Percentiles rank a stretch among this genome's conserved stretches.
phyloP scores from a whole-genome alignment of 1,140 invertebrate genomes.

The Bradynema listronoti region DNA sequence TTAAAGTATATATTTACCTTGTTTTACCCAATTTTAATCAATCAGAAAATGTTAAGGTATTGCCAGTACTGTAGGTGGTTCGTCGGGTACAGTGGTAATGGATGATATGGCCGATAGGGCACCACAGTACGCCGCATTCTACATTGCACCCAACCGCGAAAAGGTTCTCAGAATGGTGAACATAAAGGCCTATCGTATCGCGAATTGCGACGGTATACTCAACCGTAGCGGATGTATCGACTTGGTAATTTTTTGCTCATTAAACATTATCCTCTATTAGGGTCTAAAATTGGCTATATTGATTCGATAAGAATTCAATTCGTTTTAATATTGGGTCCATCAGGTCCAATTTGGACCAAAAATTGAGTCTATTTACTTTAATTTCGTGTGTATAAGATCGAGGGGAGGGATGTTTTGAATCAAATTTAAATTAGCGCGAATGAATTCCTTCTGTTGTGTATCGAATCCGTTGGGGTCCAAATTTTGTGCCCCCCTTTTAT shows the following conservation, averaged over 20 bases:
- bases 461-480: too few relatives aligned
- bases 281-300: neutral
- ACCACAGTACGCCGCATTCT: conserved; percentile 44
- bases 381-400: too few relatives aligned
- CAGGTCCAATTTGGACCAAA: too few relatives aligned
- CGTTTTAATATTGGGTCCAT: neutral
- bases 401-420: too few relatives aligned
- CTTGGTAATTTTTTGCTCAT: conserved; percentile 42
- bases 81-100: conserved; percentile 46
- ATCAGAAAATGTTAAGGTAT: conserved; percentile 53
- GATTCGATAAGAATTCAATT: neutral
- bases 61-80: conserved; percentile 33
- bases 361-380: too few relatives aligned
- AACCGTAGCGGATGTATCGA: conserved; percentile 53
- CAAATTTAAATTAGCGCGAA: too few relatives aligned
- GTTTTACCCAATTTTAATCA: too few relatives aligned
- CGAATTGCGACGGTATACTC: conserved; percentile 49
- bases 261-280: neutral
- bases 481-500: too few relatives aligned
- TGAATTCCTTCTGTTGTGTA: too few relatives aligned
- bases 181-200: conserved; percentile 41
- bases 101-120: conserved; percentile 55
- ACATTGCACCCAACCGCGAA: conserved; percentile 52
- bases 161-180: conserved; percentile 55
- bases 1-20: too few relatives aligned